Evolutionary conservation across 2,888 invertebrate species (phyloP).

Genomic region (Andrena praecox): DNA sequence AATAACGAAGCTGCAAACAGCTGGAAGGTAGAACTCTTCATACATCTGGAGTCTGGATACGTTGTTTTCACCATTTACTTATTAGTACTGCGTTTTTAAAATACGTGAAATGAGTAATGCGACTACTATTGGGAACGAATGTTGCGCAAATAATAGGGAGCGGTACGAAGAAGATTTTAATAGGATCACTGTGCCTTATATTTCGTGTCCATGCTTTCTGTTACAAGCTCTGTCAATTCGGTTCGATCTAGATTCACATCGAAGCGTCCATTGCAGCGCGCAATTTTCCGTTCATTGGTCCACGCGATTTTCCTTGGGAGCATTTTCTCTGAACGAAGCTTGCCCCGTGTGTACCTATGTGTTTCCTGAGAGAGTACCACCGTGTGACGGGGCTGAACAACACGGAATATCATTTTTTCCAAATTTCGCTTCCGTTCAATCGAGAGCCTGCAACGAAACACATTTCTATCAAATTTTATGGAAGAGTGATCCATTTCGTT

Average conservation of each 20-base stretch:
- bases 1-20: no score
- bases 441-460: slow-evolving; percentile 15
- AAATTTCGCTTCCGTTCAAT: slow-evolving; percentile 35
- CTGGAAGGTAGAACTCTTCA: no score
- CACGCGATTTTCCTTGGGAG: slow-evolving; percentile 25
- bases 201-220: neutral
- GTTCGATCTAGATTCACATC: slow-evolving; percentile 13
- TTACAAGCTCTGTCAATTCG: neutral
- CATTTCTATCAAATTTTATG: slow-evolving; percentile 26
- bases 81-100: neutral
- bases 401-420: slow-evolving; percentile 22
- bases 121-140: neutral
- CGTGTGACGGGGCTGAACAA: slow-evolving; percentile 25
- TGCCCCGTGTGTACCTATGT: neutral
- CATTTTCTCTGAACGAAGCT: neutral
- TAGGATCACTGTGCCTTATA: neutral
- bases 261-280: neutral
- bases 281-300: slow-evolving; percentile 44
- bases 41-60: no score
- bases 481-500: slow-evolving; percentile 1
- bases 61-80: no score
- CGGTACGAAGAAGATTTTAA: neutral
- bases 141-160: neutral
- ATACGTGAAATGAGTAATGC: neutral
- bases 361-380: slow-evolving; percentile 9